Evolutionary conservation across 1,140 invertebrate species (phyloP).

Genomic region (Rhizoglyphus robini): DNA sequence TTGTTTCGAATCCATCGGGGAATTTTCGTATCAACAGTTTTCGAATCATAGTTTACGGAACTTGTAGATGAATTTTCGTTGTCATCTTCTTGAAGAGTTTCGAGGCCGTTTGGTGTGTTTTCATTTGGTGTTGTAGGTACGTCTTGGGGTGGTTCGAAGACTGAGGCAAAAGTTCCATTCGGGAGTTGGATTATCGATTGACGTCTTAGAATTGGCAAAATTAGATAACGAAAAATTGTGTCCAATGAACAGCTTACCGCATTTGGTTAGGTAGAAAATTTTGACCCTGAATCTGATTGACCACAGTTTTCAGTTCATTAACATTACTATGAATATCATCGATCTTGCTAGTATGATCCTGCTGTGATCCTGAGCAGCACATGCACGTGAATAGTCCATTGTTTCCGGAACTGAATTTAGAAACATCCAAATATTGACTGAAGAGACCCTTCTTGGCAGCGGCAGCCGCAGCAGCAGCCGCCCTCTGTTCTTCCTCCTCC

Average conservation of each 20-base stretch:
- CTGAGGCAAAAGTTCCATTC: neutral
- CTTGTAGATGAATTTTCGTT: conserved; percentile 1
- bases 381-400: conserved; percentile 9
- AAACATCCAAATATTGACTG: neutral
- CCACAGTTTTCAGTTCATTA: neutral
- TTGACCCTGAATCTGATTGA: neutral
- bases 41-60: conserved; percentile 18
- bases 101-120: neutral
- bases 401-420: neutral
- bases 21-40: conserved; percentile 53
- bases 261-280: neutral
- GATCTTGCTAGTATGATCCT: neutral
- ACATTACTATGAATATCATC: neutral
- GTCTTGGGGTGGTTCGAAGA: neutral
- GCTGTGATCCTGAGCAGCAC: conserved; percentile 2
- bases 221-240: neutral
- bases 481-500: neutral
- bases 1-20: conserved; percentile 50
- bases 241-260: neutral
- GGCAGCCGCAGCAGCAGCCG: neutral
- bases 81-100: neutral
- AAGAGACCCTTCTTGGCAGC: neutral
- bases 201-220: neutral
- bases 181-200: neutral
- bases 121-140: neutral